These are phyloP conservation scores for Jacana jacana DNA, from an alignment of 2,113 vertebrate genomes.

Conservation along the genomic window DNA sequence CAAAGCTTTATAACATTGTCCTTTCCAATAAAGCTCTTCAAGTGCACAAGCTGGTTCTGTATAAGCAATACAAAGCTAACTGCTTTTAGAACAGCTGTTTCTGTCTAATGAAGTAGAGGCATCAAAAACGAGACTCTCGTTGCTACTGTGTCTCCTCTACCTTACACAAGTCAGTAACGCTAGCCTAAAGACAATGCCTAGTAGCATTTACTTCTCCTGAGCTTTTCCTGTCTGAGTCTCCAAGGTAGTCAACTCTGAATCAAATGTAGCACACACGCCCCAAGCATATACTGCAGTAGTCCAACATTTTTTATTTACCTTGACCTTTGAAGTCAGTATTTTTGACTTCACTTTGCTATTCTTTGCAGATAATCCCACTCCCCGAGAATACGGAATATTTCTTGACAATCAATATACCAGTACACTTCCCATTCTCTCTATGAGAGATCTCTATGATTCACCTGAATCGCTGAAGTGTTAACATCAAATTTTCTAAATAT, in stretches of 20 bases:
- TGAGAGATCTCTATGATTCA: conserved; percentile 37
- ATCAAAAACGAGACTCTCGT: not conserved
- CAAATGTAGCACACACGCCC: not conserved
- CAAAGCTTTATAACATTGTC: not conserved
- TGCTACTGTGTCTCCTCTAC: not conserved
- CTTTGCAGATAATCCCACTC: not conserved
- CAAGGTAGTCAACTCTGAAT: not conserved
- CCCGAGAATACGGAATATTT: not conserved
- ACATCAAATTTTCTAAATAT: conserved; percentile 94
- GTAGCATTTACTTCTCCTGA: not conserved
- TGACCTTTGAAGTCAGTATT: not conserved
- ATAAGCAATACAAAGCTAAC: not conserved
- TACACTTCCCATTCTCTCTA: not conserved
- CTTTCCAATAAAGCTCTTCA: not conserved
- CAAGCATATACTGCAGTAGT: not conserved
- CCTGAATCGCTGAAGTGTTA: conserved; percentile 91
- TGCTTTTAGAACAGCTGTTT: not conserved
- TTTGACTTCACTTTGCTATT: not conserved
- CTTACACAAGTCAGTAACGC: not conserved
- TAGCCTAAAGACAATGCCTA: not conserved
- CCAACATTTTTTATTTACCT: not conserved
- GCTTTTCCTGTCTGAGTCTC: not conserved
- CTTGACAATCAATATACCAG: not conserved
- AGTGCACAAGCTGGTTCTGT: not conserved
- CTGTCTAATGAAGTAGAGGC: not conserved